phyloP scores from a whole-genome alignment of 1,140 invertebrate genomes.

The Helicorthomorpha holstii region DNA sequence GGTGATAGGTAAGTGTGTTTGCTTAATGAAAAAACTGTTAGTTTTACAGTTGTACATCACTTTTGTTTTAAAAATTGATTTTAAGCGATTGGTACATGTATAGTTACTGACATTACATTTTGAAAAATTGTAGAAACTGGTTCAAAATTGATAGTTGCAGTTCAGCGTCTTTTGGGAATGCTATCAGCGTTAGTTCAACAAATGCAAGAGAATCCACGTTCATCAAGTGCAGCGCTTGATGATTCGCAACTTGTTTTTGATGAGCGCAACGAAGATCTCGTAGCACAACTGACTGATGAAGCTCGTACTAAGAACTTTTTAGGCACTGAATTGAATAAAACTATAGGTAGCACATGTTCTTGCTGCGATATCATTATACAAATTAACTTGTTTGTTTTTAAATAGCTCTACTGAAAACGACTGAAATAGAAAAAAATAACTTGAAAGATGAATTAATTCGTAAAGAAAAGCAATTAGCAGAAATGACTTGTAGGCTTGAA shows the following conservation, averaged over 20 bases:
- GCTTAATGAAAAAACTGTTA: too few relatives aligned
- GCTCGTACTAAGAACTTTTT: constrained; percentile 21
- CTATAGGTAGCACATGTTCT: not conserved
- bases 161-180: constrained; percentile 21
- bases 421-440: constrained; percentile 17
- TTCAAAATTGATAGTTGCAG: constrained; percentile 18
- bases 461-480: constrained; percentile 20
- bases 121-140: constrained; percentile 20
- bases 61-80: too few relatives aligned
- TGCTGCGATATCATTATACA: not conserved
- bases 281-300: constrained; percentile 18
- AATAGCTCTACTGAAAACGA: constrained; percentile 22
- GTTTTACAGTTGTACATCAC: too few relatives aligned
- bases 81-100: too few relatives aligned
- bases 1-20: too few relatives aligned
- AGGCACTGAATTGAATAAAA: constrained; percentile 21
- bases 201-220: constrained; percentile 15
- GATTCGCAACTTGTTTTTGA: constrained; percentile 17
- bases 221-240: constrained; percentile 6
- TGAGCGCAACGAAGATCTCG: constrained; percentile 16
- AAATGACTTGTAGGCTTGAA: constrained; percentile 19
- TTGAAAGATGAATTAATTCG: constrained; percentile 15
- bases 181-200: constrained; percentile 20
- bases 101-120: too few relatives aligned
- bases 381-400: not conserved